These are phyloP conservation scores for Drosophila kuntzei DNA, from an alignment of 2,888 invertebrate species.

Conservation along the genomic window DNA sequence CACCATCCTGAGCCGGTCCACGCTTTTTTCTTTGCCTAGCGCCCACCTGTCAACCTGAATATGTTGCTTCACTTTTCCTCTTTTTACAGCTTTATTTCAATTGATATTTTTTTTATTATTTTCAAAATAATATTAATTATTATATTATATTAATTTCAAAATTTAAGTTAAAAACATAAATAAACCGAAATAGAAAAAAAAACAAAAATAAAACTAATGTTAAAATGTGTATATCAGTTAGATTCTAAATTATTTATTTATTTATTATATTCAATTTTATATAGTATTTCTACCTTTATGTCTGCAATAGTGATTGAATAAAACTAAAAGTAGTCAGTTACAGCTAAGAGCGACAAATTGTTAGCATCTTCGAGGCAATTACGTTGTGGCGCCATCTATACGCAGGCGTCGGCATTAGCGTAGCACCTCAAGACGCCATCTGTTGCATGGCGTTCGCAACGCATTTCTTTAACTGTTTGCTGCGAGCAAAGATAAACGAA, in stretches of 20 bases:
- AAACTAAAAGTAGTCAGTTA: too few relatives aligned
- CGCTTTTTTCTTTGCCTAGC: background rate
- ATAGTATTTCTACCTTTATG: too few relatives aligned
- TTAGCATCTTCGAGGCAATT: background rate
- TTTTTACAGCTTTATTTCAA: background rate
- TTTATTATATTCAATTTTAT: too few relatives aligned
- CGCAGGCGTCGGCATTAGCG: conserved; percentile 3
- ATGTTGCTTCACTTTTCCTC: conserved; percentile 28
- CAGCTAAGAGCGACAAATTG: background rate
- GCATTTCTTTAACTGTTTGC: conserved; percentile 27
- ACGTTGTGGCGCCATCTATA: conserved; percentile 60
- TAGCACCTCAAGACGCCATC: conserved; percentile 51
- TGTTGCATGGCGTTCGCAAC: conserved; percentile 46
- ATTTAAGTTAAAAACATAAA: too few relatives aligned
- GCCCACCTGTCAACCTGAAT: conserved; percentile 44
- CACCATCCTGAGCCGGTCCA: conserved; percentile 28
- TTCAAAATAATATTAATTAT: too few relatives aligned
- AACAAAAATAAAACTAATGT: too few relatives aligned
- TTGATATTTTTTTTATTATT: background rate
- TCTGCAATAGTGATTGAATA: too few relatives aligned
- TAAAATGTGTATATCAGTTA: too few relatives aligned
- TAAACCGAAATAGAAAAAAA: too few relatives aligned
- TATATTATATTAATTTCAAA: too few relatives aligned
- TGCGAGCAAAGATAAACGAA: conserved; percentile 5
- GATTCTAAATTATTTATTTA: too few relatives aligned